Conservation (phyloP, 2,888 invertebrate species). For the Philopedon plagiatum region DNA sequence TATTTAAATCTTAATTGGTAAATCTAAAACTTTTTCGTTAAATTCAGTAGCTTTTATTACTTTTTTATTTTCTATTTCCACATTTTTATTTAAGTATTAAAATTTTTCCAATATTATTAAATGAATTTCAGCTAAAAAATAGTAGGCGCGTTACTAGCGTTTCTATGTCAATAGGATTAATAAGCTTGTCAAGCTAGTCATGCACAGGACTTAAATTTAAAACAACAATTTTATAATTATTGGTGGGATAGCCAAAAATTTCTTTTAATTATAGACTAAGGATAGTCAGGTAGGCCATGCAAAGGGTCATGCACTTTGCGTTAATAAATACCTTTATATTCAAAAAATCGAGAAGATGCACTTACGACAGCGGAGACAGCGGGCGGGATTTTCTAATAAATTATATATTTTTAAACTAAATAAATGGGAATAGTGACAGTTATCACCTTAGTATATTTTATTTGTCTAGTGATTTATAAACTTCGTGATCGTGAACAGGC, state of each 20-base stretch:
- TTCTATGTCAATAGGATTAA: no score
- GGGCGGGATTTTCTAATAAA: conserved; percentile 2
- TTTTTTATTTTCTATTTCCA: no score
- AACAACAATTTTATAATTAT: background rate
- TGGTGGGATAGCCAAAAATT: background rate
- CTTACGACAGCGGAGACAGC: background rate
- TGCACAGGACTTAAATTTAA: background rate
- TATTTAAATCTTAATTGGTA: no score
- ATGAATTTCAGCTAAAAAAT: no score
- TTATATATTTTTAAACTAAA: conserved; percentile 6
- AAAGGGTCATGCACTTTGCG: background rate
- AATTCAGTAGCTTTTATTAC: no score
- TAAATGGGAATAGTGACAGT: conserved; percentile 7
- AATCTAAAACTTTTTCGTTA: no score
- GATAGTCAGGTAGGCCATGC: background rate
- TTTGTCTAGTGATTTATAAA: conserved; percentile 10
- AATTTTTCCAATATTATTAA: no score
- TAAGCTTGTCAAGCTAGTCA: background rate
- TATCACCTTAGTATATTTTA: conserved; percentile 1
- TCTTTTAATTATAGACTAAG: background rate
- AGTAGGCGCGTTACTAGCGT: no score
- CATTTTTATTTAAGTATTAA: no score
- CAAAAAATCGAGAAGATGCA: background rate
- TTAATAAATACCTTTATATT: background rate
- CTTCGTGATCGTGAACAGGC: background rate